Conservation (phyloP, 2,797 vertebrate genomes). For the Poecilia velifera region DNA sequence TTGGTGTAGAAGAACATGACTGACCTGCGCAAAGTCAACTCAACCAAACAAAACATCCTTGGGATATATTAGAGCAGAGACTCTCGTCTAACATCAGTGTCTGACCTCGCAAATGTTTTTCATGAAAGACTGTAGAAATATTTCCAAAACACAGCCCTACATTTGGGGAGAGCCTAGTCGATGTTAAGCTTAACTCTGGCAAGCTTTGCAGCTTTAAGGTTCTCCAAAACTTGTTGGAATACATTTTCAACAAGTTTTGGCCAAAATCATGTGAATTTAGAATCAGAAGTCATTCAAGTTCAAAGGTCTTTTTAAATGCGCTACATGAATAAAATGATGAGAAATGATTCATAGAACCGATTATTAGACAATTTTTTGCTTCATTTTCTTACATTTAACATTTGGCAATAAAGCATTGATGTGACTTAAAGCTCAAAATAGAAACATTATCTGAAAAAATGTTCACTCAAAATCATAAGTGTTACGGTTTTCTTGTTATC, state of each 20-base stretch:
- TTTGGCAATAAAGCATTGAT: background rate
- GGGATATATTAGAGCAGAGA: background rate
- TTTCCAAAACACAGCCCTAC: background rate
- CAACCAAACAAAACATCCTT: background rate
- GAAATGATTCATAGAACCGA: background rate
- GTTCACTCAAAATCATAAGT: background rate
- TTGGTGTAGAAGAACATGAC: background rate
- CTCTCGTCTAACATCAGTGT: background rate
- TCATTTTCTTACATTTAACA: background rate
- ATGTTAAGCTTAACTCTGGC: background rate
- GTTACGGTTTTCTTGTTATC: background rate
- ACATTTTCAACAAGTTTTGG: too few relatives aligned
- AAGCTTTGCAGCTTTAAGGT: too few relatives aligned
- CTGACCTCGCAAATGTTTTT: conserved; percentile 1
- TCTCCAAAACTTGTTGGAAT: too few relatives aligned
- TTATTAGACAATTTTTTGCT: background rate
- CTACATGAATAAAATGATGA: background rate
- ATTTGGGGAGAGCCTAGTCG: background rate
- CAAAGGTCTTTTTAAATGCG: background rate
- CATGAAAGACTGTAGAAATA: background rate
- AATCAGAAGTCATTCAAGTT: background rate
- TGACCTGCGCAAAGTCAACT: background rate
- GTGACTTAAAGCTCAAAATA: background rate
- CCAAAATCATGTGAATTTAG: background rate
- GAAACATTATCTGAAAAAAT: background rate